Conservation (phyloP, 2,888 invertebrate species). For the Eurytoma californica region DNA sequence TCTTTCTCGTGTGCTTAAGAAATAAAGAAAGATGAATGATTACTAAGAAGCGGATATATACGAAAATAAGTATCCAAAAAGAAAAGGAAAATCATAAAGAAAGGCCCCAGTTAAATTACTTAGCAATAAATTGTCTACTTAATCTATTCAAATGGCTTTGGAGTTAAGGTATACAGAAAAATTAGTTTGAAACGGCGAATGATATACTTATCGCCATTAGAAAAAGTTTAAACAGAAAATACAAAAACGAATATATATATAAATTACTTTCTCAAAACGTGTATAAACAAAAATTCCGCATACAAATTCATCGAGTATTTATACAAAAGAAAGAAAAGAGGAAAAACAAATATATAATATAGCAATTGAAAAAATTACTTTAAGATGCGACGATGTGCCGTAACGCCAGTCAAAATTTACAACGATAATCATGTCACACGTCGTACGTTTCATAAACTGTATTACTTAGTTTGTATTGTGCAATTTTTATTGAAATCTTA, state of each 20-base stretch:
- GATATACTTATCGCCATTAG: slow-evolving; percentile 49
- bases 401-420: slow-evolving; percentile 49
- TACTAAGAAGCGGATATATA: slow-evolving; percentile 27
- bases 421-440: slow-evolving; percentile 25
- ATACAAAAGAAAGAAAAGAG: slow-evolving; percentile 15
- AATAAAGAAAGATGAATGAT: slow-evolving; percentile 32
- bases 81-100: slow-evolving; percentile 20
- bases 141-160: slow-evolving; percentile 62
- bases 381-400: slow-evolving; percentile 12
- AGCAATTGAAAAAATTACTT: slow-evolving; percentile 20
- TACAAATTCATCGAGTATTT: slow-evolving; percentile 48
- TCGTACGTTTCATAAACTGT: slow-evolving; percentile 49
- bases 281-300: slow-evolving; percentile 35
- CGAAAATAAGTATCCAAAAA: slow-evolving; percentile 24
- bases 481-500: slow-evolving; percentile 52
- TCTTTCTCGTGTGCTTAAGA: slow-evolving; percentile 42
- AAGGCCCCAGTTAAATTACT: slow-evolving; percentile 68
- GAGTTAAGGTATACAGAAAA: slow-evolving; percentile 59
- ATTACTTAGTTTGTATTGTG: slow-evolving; percentile 49
- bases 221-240: slow-evolving; percentile 36
- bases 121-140: slow-evolving; percentile 68
- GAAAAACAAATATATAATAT: slow-evolving; percentile 25
- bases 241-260: slow-evolving; percentile 34
- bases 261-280: slow-evolving; percentile 44
- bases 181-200: slow-evolving; percentile 57